A percentile compares a stretch with the other conserved stretches of the same genome.
These are phyloP conservation scores for Enteromius thamalakanensis DNA, from an alignment of 2,797 vertebrate species.

Conservation along the genomic window DNA sequence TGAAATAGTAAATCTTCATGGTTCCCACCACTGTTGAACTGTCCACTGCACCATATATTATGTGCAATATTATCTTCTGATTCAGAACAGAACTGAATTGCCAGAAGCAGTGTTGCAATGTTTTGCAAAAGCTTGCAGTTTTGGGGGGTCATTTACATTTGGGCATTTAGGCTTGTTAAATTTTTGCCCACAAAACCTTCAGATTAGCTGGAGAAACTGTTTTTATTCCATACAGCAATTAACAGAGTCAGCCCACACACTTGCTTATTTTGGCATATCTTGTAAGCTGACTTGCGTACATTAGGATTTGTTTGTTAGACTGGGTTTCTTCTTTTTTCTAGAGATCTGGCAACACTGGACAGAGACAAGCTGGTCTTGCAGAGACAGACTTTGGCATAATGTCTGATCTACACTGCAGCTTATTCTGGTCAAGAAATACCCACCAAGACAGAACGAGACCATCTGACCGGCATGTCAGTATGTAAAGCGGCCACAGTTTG, in stretches of 20 bases:
- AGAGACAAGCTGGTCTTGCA: conserved; percentile 2
- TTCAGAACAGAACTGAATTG: neutral
- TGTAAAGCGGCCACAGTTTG: neutral
- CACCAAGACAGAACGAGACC: neutral
- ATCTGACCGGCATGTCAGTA: neutral
- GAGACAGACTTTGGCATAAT: conserved; percentile 4
- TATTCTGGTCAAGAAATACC: conserved; percentile 4
- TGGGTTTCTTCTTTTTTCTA: neutral
- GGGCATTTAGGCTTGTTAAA: neutral
- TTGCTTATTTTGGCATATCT: neutral
- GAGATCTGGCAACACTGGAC: neutral
- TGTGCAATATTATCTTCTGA: neutral
- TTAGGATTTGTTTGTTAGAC: neutral
- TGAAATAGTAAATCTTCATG: neutral
- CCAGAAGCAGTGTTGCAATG: neutral
- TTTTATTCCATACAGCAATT: neutral
- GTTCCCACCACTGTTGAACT: neutral
- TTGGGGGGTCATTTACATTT: neutral
- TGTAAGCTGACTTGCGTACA: neutral
- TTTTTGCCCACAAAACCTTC: neutral
- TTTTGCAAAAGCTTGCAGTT: neutral
- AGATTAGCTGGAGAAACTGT: neutral
- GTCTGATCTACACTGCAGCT: neutral
- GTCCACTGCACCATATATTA: neutral
- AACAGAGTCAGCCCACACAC: neutral